These are phyloP conservation scores for Pituophis catenifer DNA, from an alignment of 2,113 vertebrate genomes.

Conservation along the genomic window DNA sequence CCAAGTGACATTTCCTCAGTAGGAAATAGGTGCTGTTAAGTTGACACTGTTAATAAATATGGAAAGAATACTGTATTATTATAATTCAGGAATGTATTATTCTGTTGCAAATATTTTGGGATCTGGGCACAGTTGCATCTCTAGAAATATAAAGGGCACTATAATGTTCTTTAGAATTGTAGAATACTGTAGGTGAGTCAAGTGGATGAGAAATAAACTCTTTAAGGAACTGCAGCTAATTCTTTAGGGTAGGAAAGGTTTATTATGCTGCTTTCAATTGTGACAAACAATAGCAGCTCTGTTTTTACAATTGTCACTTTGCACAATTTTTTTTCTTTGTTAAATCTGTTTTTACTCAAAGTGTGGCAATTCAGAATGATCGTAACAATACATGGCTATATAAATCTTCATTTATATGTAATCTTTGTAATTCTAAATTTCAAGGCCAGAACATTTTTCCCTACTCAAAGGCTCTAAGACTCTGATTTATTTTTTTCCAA, in stretches of 20 bases:
- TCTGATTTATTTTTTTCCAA: not conserved
- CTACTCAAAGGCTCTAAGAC: not conserved
- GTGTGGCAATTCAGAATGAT: constrained; percentile 40
- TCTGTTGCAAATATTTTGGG: not conserved
- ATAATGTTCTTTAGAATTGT: not conserved
- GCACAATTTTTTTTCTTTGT: not conserved
- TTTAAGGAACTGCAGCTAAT: constrained; percentile 9
- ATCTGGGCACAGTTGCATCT: not conserved
- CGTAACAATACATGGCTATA: constrained; percentile 39
- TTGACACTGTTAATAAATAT: not conserved
- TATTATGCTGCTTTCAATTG: constrained; percentile 16
- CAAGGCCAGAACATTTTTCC: constrained; percentile 52
- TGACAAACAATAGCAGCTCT: constrained; percentile 24
- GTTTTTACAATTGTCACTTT: constrained; percentile 29
- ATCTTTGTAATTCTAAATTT: constrained; percentile 31
- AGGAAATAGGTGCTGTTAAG: not conserved
- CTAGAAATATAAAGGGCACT: not conserved
- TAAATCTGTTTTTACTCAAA: constrained; percentile 35
- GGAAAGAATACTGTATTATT: not conserved
- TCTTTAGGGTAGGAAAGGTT: constrained; percentile 7
- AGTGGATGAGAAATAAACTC: constrained; percentile 22
- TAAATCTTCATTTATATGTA: constrained; percentile 38
- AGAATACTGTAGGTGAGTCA: constrained; percentile 27
- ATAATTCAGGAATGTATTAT: not conserved
- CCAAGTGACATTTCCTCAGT: not conserved